Evolutionary conservation across 2,888 invertebrate species (phyloP).

Genomic region (Zygothrica quintamaculata): DNA sequence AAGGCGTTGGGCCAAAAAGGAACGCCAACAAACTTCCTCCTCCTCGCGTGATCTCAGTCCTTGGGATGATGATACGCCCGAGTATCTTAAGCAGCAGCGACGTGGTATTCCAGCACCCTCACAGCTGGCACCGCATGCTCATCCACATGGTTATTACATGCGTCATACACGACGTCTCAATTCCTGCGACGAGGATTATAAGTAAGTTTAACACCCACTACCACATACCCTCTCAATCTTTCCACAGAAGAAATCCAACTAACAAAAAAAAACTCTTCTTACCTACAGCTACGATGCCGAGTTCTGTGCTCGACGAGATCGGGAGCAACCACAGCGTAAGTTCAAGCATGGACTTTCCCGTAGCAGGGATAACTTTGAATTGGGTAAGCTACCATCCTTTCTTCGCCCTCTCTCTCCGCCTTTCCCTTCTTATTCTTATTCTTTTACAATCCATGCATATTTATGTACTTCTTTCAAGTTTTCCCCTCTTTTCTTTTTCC

Average conservation of each 20-base stretch:
- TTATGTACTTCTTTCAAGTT: too few relatives aligned
- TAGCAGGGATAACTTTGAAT: constrained; percentile 84
- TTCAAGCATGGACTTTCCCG: constrained; percentile 82
- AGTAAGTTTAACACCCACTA: constrained; percentile 85
- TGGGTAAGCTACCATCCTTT: constrained; percentile 72
- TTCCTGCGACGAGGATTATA: constrained; percentile 90
- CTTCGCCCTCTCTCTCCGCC: too few relatives aligned
- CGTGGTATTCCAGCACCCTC: constrained; percentile 41
- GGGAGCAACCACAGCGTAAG: constrained; percentile 77
- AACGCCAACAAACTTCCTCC: constrained; percentile 88
- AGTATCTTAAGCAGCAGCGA: constrained; percentile 85
- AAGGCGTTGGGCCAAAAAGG: constrained; percentile 86
- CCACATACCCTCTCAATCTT: too few relatives aligned
- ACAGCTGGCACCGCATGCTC: constrained; percentile 43
- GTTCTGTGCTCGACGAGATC: constrained; percentile 76
- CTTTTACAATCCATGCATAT: too few relatives aligned
- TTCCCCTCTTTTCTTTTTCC: too few relatives aligned
- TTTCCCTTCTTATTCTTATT: too few relatives aligned
- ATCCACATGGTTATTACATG: constrained; percentile 85
- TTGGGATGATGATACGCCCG: constrained; percentile 90
- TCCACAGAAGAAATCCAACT: too few relatives aligned
- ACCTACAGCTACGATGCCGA: constrained; percentile 83
- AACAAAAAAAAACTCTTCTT: too few relatives aligned
- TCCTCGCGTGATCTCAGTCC: constrained; percentile 91
- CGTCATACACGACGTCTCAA: constrained; percentile 85